These are phyloP conservation scores for human (Homo sapiens) DNA, from an alignment of 2,113 vertebrate genomes.

Conservation along the genomic window DNA sequence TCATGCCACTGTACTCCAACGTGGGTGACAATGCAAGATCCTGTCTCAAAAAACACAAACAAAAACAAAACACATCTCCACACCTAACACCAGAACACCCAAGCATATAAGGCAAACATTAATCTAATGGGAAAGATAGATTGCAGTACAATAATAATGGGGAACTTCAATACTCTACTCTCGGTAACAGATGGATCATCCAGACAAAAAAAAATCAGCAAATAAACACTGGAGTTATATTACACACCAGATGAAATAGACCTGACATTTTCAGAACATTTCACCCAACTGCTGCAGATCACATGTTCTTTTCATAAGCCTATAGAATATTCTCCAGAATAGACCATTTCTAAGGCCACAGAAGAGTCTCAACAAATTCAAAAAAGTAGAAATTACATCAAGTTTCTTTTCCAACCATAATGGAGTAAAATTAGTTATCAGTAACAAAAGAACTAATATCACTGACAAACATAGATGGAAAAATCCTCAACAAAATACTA, in stretches of 20 bases:
- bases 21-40: too few relatives aligned
- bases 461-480: background rate
- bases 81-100: background rate
- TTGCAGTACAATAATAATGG: background rate
- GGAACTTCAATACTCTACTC: background rate
- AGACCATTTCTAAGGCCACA: background rate
- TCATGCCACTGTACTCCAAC: too few relatives aligned
- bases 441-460: background rate
- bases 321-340: background rate
- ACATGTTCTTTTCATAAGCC: background rate
- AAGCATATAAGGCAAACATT: background rate
- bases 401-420: background rate
- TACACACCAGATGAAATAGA: background rate
- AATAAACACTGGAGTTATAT: background rate
- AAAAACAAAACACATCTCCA: background rate
- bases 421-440: background rate
- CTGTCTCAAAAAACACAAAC: too few relatives aligned
- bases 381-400: background rate
- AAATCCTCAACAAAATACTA: background rate
- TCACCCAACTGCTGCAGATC: background rate
- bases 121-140: background rate
- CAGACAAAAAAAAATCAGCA: background rate
- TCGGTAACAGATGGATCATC: background rate
- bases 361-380: background rate
- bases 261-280: background rate